Base-by-base conservation (phyloP, 2,888 invertebrate species). In the Idaea biselata region DNA sequence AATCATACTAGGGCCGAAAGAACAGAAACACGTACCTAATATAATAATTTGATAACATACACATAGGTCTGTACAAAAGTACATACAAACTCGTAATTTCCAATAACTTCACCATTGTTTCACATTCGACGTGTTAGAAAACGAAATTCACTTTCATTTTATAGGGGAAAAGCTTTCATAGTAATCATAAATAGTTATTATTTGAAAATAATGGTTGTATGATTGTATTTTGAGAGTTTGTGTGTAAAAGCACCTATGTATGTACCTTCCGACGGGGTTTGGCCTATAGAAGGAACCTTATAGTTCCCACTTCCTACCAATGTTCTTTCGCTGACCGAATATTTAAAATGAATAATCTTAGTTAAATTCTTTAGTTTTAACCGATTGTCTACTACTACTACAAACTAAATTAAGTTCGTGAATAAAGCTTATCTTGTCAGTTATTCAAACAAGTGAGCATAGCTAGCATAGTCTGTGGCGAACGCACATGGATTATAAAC, bases 101-200 rank as follows among this genome's bases (percentile, higher is more conserved):
- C 63, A 69, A 71, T 62, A 58, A 25, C 17, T 60, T 58, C 32
- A 14, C 68, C 63, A 73, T 72, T 73, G 71, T 73, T 62, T 57
- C 44, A 44, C 11, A 44, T 14, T 44, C 33, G 62, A 59, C 17
- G 33, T 61, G 58, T 53, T 62, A 62, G 55, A 58, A 54, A 66
- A 65, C 66, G 60, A 69, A 68, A 63, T 64, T 67, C 63, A 69
- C 70, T 72, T 71, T 73, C 72, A 33, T 67, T 63, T n/a, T 67
- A 63, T 68, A 64, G 56, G 58, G 55, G 63, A 68, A 65, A 67
- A 64, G 55, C 58, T 59, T 54, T 5, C n/a, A 32, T 55, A 60
- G 53, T 16, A n/a, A 55, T 60, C 16, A 17, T 17, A 55, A 55
- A 16, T 11, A 33, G 32, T 58, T 58, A 58, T 17, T 58, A 18